phyloP scores from a whole-genome alignment of 2,113 vertebrate genomes.

The Carassius carassius region DNA sequence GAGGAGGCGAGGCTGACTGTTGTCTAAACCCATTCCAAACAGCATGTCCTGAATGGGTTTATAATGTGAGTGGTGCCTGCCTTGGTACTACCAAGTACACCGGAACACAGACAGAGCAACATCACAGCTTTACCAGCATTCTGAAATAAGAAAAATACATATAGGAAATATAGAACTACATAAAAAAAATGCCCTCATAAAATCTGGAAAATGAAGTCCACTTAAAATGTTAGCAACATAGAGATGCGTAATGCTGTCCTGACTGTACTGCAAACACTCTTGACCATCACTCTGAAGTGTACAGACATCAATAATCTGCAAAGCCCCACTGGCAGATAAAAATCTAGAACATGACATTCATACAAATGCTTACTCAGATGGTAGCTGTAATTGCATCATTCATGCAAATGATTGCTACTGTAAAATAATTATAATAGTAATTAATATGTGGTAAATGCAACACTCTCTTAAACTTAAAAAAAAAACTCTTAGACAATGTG shows the following conservation, averaged over 20 bases:
- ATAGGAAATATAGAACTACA: not conserved
- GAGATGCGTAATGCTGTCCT: conserved; percentile 77
- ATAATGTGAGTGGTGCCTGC: conserved; percentile 85
- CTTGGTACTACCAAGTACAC: conserved; percentile 78
- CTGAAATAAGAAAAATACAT: conserved; percentile 64
- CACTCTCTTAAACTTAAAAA: too few species aligned
- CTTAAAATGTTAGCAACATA: not conserved
- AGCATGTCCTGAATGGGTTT: conserved; percentile 84
- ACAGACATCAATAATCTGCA: conserved; percentile 82
- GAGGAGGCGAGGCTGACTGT: conserved; percentile 80
- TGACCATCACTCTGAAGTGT: conserved; percentile 75
- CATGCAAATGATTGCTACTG: not conserved
- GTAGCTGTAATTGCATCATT: not conserved
- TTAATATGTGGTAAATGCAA: not conserved
- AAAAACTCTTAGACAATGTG: not conserved
- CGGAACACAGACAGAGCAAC: conserved; percentile 67
- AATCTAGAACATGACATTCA: conserved; percentile 69
- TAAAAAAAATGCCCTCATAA: not conserved
- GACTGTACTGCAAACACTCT: conserved; percentile 76
- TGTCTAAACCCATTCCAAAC: conserved; percentile 85
- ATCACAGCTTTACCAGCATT: conserved; percentile 81
- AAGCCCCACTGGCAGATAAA: conserved; percentile 79
- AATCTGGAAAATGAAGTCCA: not conserved
- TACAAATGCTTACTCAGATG: not conserved
- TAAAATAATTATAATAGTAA: too few species aligned